A percentile compares a stretch with the other conserved stretches of the same genome.
Evolutionary conservation across 2,113 vertebrate species (phyloP).

Genomic region (Salvelinus alpinus): DNA sequence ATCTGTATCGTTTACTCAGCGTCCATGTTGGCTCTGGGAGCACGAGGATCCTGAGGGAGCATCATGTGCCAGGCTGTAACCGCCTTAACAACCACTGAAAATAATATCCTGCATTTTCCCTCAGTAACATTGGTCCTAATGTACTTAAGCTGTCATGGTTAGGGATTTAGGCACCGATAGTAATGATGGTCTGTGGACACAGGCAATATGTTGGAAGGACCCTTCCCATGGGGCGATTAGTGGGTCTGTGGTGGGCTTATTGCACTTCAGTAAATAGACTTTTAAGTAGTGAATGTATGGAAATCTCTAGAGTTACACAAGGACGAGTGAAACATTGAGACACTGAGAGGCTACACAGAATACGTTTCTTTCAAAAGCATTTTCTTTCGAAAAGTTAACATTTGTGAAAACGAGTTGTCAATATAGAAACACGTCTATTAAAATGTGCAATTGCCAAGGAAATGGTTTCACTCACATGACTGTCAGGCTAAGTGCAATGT

Average conservation of each 20-base stretch:
- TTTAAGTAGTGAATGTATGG: background rate
- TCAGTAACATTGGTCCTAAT: conserved; percentile 9
- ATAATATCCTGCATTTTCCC: background rate
- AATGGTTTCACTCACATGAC: no score
- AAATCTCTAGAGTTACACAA: background rate
- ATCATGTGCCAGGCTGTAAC: no score
- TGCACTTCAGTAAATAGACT: conserved; percentile 4
- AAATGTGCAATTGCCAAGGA: no score
- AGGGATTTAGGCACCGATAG: background rate
- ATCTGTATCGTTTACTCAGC: background rate
- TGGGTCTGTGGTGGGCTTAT: conserved; percentile 2
- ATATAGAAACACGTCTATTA: no score
- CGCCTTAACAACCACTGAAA: background rate
- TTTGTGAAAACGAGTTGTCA: no score
- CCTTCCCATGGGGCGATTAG: conserved; percentile 8
- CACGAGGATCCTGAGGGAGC: background rate
- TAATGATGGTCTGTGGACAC: background rate
- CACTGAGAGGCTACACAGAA: background rate
- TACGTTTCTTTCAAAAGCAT: no score
- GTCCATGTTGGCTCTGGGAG: conserved; percentile 7
- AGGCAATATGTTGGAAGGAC: conserved; percentile 15
- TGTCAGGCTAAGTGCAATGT: no score
- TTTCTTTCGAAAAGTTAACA: no score
- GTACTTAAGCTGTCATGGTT: conserved; percentile 7
- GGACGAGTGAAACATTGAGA: background rate